These are phyloP conservation scores for Drosophila cognata DNA, from an alignment of 2,888 invertebrate genomes.

Conservation along the genomic window DNA sequence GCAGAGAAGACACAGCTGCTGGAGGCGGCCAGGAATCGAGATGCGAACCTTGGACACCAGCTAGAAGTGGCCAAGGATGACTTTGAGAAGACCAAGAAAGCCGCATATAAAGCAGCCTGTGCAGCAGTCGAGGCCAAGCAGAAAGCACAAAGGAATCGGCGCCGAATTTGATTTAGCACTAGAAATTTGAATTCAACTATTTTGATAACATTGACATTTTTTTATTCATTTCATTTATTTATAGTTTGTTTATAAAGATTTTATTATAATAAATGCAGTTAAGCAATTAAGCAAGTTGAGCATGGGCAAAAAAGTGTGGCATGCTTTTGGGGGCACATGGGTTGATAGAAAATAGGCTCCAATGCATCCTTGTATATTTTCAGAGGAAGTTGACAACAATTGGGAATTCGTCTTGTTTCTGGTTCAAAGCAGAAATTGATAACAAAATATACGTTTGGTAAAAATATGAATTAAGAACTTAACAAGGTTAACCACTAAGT, in stretches of 20 bases:
- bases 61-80: slow-evolving; percentile 88
- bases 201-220: not conserved
- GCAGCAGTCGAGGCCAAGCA: slow-evolving; percentile 89
- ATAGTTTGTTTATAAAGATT: not conserved
- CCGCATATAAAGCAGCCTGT: slow-evolving; percentile 89
- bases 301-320: not conserved
- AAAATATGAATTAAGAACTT: not conserved
- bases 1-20: slow-evolving; percentile 89
- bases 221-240: not conserved
- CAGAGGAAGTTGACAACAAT: not conserved
- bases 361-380: not conserved
- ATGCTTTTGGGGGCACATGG: not conserved
- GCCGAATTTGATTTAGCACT: not conserved
- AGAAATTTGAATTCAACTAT: not conserved
- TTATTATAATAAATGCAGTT: not conserved
- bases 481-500: not conserved
- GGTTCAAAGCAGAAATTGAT: slow-evolving; percentile 7
- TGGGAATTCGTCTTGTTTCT: not conserved
- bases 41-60: slow-evolving; percentile 88
- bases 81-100: slow-evolving; percentile 88
- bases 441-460: slow-evolving; percentile 24
- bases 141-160: slow-evolving; percentile 65
- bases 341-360: not conserved
- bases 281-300: not conserved
- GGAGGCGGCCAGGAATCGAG: slow-evolving; percentile 88